phyloP scores from a whole-genome alignment of 2,797 vertebrate species.

The Galagoides demidoff region DNA sequence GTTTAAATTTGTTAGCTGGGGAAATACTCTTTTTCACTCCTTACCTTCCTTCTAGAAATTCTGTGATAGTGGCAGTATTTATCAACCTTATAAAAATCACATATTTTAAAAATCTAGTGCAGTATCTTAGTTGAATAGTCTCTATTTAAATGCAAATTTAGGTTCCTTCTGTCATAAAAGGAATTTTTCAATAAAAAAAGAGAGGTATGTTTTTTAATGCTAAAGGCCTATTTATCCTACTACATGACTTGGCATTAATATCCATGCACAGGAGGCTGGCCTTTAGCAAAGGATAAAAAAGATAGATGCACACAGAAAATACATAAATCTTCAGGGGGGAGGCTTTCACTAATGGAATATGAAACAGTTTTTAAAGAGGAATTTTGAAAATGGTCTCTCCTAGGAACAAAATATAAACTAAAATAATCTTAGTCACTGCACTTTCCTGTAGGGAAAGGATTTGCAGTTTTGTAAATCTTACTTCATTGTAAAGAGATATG shows the following conservation, averaged over 20 bases:
- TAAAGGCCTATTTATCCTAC: slow-evolving; percentile 65
- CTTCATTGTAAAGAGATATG: background rate
- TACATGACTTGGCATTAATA: slow-evolving; percentile 62
- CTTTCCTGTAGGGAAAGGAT: background rate
- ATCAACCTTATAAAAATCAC: slow-evolving; percentile 69
- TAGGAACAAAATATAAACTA: slow-evolving; percentile 58
- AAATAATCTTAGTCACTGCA: background rate
- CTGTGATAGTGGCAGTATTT: slow-evolving; percentile 23
- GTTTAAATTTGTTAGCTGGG: background rate
- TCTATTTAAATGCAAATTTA: slow-evolving; percentile 79
- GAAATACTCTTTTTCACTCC: slow-evolving; percentile 34
- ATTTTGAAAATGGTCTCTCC: slow-evolving; percentile 54
- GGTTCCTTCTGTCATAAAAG: slow-evolving; percentile 57
- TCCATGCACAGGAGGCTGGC: background rate
- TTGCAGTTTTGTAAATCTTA: slow-evolving; percentile 21
- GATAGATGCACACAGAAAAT: background rate
- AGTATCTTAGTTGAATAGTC: slow-evolving; percentile 65
- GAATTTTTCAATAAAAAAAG: slow-evolving; percentile 73
- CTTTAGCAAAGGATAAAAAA: slow-evolving; percentile 38
- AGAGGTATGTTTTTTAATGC: slow-evolving; percentile 49
- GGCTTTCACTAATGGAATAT: background rate
- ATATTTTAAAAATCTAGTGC: slow-evolving; percentile 49
- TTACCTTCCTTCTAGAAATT: slow-evolving; percentile 32
- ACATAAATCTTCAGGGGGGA: background rate
- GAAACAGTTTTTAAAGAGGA: background rate